Evolutionary conservation across 2,797 vertebrate species (phyloP).

Genomic region (Brachyalestes nurse): DNA sequence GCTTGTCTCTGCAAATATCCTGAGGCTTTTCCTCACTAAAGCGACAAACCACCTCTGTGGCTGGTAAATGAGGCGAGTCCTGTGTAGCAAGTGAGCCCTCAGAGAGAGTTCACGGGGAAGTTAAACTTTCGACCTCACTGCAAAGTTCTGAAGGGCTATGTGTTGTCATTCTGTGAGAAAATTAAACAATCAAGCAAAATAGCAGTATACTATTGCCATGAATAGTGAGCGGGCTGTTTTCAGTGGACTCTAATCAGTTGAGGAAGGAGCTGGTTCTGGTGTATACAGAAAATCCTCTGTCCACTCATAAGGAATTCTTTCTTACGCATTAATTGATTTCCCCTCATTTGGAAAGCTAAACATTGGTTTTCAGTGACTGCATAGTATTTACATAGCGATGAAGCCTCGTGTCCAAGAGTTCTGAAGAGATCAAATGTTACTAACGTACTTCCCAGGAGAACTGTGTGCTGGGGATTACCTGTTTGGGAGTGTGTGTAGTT

Average conservation of each 20-base stretch:
- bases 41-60: constrained; percentile 68
- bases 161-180: constrained; percentile 25
- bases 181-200: constrained; percentile 42
- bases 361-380: constrained; percentile 72
- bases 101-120: constrained; percentile 69
- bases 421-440: constrained; percentile 53
- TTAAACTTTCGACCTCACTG: constrained; percentile 53
- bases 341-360: constrained; percentile 77
- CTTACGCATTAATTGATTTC: constrained; percentile 72
- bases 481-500: background rate
- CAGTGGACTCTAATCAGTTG: constrained; percentile 47
- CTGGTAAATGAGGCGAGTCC: constrained; percentile 72
- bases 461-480: constrained; percentile 26
- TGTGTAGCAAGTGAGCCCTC: constrained; percentile 40
- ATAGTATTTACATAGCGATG: constrained; percentile 53
- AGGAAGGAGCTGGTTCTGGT: constrained; percentile 65
- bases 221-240: constrained; percentile 57
- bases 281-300: constrained; percentile 73
- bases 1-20: constrained; percentile 17
- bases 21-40: constrained; percentile 37
- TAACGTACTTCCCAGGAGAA: constrained; percentile 45
- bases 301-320: constrained; percentile 68
- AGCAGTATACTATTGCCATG: constrained; percentile 55
- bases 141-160: constrained; percentile 23
- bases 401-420: constrained; percentile 49